A percentile compares a stretch with the other conserved stretches of the same genome.
phyloP scores from a whole-genome alignment of 1,140 invertebrate genomes.

The Panagrolaimus sp. region DNA sequence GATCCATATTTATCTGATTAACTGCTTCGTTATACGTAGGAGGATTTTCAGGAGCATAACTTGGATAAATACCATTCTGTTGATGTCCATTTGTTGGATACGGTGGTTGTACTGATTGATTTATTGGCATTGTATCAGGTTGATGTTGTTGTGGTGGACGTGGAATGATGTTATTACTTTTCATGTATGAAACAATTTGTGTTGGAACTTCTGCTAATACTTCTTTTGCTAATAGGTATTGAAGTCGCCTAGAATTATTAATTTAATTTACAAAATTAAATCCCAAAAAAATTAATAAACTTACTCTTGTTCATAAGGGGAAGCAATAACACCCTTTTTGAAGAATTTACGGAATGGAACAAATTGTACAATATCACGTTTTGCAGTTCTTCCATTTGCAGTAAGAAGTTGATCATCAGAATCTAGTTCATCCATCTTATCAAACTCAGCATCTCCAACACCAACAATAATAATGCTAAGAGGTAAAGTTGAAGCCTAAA shows the following conservation, averaged over 20 bases:
- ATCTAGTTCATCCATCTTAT: constrained; percentile 42
- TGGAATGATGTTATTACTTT: constrained; percentile 20
- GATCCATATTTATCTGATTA: too few species aligned
- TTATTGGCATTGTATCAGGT: constrained; percentile 7
- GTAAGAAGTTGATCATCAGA: constrained; percentile 20
- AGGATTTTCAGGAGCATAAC: constrained; percentile 11
- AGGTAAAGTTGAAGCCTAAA: constrained; percentile 27
- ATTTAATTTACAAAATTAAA: too few species aligned
- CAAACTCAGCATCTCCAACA: constrained; percentile 40
- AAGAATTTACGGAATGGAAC: constrained; percentile 50
- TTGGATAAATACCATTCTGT: constrained; percentile 4
- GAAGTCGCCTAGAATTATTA: too few species aligned
- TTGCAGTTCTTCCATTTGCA: constrained; percentile 11
- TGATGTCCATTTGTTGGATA: not conserved
- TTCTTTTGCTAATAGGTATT: constrained; percentile 33
- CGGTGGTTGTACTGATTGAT: not conserved
- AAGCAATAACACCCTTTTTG: constrained; percentile 20
- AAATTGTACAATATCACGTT: constrained; percentile 39
- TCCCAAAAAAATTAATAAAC: too few species aligned
- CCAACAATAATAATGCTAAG: constrained; percentile 44
- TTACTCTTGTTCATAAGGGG: constrained; percentile 13
- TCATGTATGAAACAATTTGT: constrained; percentile 41
- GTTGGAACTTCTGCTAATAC: constrained; percentile 40
- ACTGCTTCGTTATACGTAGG: not conserved
- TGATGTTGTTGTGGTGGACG: not conserved